Evolutionary conservation across 1,140 invertebrate genomes (phyloP).

Genomic region (Cardiocondyla obscurior): DNA sequence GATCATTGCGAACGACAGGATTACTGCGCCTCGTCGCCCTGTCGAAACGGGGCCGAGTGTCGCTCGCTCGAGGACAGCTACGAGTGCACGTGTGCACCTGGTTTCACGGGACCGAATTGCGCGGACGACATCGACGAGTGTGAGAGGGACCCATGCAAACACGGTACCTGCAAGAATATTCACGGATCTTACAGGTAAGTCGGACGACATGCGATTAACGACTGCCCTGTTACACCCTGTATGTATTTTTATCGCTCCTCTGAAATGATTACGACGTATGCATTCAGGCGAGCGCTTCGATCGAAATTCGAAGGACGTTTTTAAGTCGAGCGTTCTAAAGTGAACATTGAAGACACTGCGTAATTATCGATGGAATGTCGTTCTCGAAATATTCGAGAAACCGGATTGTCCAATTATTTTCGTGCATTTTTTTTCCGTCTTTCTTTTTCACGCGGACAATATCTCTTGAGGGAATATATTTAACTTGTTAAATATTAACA

Average conservation of each 20-base stretch:
- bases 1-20: constrained; percentile 94
- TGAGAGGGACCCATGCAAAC: constrained; percentile 89
- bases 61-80: constrained; percentile 89
- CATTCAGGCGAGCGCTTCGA: background rate
- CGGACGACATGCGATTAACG: constrained; percentile 60
- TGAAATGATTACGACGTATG: background rate
- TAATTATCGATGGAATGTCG: constrained; percentile 38
- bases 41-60: constrained; percentile 94
- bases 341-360: background rate
- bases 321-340: background rate
- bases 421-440: background rate
- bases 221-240: constrained; percentile 3
- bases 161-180: constrained; percentile 93
- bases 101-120: constrained; percentile 94
- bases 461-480: background rate
- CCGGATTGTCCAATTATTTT: constrained; percentile 38
- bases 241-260: constrained; percentile 26
- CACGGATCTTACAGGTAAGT: constrained; percentile 96
- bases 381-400: constrained; percentile 15
- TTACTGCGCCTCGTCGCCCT: constrained; percentile 94
- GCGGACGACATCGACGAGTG: constrained; percentile 96
- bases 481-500: constrained; percentile 8
- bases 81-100: constrained; percentile 92
- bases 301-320: constrained; percentile 31
- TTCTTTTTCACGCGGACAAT: background rate